Evolutionary conservation across 1,140 invertebrate species (phyloP).

Genomic region (Apis mellifera): Amel_HAv3.1 CM009931.2:19695501-19696000

Average conservation of each 20-base stretch:
- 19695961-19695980: background rate
- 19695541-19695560: too few relatives aligned
- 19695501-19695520: background rate
- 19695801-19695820: slow-evolving; percentile 58
- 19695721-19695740: slow-evolving; percentile 66
- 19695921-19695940: background rate
- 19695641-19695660: slow-evolving; percentile 36
- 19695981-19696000: background rate
- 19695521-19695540: background rate
- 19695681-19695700: slow-evolving; percentile 72
- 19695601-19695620: slow-evolving; percentile 26
- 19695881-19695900: slow-evolving; percentile 70
- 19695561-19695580: background rate
- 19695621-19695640: slow-evolving; percentile 47
- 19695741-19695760: slow-evolving; percentile 30
- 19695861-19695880: slow-evolving; percentile 80
- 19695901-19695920: slow-evolving; percentile 10
- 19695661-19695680: slow-evolving; percentile 77
- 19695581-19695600: background rate
- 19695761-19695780: slow-evolving; percentile 28
- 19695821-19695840: slow-evolving; percentile 70
- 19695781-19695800: slow-evolving; percentile 47
- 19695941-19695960: slow-evolving; percentile 40
- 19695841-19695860: slow-evolving; percentile 79
- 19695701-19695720: slow-evolving; percentile 77